Percentiles rank a stretch among this genome's conserved stretches.
These are phyloP conservation scores for Paradoxurus hermaphroditus DNA, from an alignment of 2,113 vertebrate genomes.

Conservation along the genomic window DNA sequence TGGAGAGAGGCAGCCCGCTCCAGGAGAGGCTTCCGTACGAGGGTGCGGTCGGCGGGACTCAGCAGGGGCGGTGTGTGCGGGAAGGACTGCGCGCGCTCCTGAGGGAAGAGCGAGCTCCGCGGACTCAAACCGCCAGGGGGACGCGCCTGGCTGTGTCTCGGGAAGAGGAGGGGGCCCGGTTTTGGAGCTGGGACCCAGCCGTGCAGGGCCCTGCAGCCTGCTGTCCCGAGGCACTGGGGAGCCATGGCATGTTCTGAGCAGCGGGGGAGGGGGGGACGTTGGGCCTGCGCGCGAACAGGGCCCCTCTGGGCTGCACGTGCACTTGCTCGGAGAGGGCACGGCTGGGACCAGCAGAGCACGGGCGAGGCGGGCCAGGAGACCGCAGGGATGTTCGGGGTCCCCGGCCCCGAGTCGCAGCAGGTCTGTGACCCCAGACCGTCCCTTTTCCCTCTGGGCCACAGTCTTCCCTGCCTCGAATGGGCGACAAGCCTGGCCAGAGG, in stretches of 20 bases:
- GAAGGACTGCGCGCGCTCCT: accelerated
- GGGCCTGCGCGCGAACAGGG: neutral
- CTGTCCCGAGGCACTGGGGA: neutral
- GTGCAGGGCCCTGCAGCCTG: neutral
- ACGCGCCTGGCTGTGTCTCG: accelerated
- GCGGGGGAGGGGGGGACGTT: too few species aligned
- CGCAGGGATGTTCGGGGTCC: accelerated
- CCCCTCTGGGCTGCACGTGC: neutral
- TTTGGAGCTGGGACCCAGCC: neutral
- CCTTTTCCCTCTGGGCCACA: neutral
- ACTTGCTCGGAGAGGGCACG: neutral
- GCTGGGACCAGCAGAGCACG: neutral
- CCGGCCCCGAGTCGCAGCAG: accelerated
- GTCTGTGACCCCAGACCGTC: neutral
- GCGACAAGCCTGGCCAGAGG: neutral
- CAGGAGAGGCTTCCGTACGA: accelerated
- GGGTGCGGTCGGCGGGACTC: accelerated
- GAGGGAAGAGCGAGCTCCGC: accelerated
- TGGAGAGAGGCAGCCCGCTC: neutral
- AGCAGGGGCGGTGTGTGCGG: neutral
- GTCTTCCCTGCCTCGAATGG: accelerated
- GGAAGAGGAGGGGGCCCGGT: neutral
- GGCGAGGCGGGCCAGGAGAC: neutral
- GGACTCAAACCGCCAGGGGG: accelerated
- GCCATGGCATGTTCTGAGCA: neutral